Evolutionary conservation across 2,113 vertebrate species (phyloP), one percentile per base, ranked within the genome.

Genomic region (Manacus vitellinus): DNA sequence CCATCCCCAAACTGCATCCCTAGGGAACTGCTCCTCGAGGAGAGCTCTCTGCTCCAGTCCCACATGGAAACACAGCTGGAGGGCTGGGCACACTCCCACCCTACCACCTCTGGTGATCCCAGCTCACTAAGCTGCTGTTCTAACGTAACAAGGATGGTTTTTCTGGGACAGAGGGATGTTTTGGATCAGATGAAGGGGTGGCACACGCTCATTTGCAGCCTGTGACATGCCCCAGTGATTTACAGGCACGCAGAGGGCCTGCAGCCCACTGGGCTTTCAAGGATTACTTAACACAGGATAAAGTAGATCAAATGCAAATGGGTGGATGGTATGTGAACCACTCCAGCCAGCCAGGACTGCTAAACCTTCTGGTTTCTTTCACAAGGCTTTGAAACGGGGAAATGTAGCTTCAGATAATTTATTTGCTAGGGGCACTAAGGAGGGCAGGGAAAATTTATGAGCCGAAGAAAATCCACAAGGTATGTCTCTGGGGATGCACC

Each of bases 331-430:
- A 94, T 92, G 95, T 71, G 94, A 95, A 22, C 73, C 30, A 2
- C 95, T 59, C 92, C 89, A 75, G 93, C 73, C 96, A 95, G 76
- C 39, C 85, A 55, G 66, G 62, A 59, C 92, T 88, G 92, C 90
- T 93, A 47, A 96, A 92, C 66, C 78, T 85, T 90, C 95, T 93
- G 95, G 71, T 88, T 96, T 95, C 88, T 77, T 73, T 96, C 95
- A 95, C 49, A 3, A 58, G 78, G 80, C 96, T 96, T 95, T 88
- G 93, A 94, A 93, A 94, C 2, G 8, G 89, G 92, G 89, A 89
- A 85, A 88, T 3, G 58, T 33, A 88, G 46, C 89, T 93, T 74
- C 74, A 54, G 85, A 77, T 83, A 46, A 94, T 82, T 96, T 83
- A 94, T 90, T 92, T 94, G 93, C 89, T 6, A 12, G 28, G 71